phyloP scores from a whole-genome alignment of 2,888 invertebrate species.

The Dugesia japonica region DNA sequence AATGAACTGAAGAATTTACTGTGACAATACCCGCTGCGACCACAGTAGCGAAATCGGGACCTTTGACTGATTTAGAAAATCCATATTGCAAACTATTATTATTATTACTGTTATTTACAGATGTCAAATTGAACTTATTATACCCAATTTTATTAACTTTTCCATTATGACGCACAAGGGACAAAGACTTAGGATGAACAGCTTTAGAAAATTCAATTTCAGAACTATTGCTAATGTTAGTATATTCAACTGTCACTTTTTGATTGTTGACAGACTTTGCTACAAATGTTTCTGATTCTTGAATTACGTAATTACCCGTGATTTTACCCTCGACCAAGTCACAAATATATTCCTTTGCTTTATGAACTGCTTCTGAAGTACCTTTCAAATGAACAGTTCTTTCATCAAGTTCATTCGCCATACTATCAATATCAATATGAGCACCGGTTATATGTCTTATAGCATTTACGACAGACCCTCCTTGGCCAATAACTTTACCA shows the following conservation, averaged over 20 bases:
- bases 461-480: conserved; percentile 90
- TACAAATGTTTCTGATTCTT: not conserved
- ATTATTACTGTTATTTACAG: not conserved
- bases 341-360: conserved; percentile 69
- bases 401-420: conserved; percentile 27
- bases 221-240: not conserved
- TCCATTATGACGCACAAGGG: not conserved
- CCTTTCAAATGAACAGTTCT: conserved; percentile 31
- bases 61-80: conserved; percentile 40
- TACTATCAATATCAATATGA: conserved; percentile 81
- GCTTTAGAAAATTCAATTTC: conserved; percentile 17
- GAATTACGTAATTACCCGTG: not conserved
- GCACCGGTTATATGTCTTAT: conserved; percentile 88
- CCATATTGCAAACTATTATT: conserved; percentile 10
- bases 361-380: conserved; percentile 33
- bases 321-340: conserved; percentile 31
- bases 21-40: conserved; percentile 53
- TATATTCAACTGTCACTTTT: not conserved
- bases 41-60: conserved; percentile 56
- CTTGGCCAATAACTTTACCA: conserved; percentile 86
- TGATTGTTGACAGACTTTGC: not conserved
- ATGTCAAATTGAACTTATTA: not conserved
- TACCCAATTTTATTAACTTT: not conserved
- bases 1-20: conserved; percentile 35
- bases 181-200: not conserved